Percentiles rank a stretch among this genome's conserved stretches.
Evolutionary conservation across 2,113 vertebrate species (phyloP).

Genomic region (Callaeas wilsoni): DNA sequence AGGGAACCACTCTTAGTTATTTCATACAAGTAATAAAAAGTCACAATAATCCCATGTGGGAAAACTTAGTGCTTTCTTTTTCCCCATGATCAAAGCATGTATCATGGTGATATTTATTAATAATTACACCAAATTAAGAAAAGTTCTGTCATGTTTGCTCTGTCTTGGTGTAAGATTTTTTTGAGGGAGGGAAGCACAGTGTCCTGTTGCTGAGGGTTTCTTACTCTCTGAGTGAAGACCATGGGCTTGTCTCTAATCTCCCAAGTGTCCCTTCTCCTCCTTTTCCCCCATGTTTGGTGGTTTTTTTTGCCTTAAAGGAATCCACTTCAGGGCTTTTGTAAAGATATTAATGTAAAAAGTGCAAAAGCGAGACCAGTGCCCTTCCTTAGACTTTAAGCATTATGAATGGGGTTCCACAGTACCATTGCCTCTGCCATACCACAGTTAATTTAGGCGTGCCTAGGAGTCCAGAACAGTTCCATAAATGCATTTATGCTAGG

Average conservation of each 20-base stretch:
- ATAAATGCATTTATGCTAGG: neutral
- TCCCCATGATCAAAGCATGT: neutral
- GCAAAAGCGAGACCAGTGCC: neutral
- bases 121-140: neutral
- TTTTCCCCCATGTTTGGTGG: neutral
- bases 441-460: neutral
- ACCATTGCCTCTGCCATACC: neutral
- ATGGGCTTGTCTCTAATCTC: neutral
- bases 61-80: neutral
- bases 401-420: neutral
- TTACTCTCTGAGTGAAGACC: neutral
- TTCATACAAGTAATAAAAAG: neutral
- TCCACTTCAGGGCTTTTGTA: neutral
- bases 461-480: neutral
- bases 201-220: neutral
- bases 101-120: neutral
- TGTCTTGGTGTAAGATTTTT: neutral
- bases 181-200: neutral
- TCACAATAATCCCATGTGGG: neutral
- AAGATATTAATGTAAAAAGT: neutral
- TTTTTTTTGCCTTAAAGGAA: neutral
- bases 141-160: neutral
- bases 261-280: neutral
- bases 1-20: neutral
- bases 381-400: neutral